Evolutionary conservation across 2,797 vertebrate genomes (phyloP).

Genomic region (Cuculus canorus): DNA sequence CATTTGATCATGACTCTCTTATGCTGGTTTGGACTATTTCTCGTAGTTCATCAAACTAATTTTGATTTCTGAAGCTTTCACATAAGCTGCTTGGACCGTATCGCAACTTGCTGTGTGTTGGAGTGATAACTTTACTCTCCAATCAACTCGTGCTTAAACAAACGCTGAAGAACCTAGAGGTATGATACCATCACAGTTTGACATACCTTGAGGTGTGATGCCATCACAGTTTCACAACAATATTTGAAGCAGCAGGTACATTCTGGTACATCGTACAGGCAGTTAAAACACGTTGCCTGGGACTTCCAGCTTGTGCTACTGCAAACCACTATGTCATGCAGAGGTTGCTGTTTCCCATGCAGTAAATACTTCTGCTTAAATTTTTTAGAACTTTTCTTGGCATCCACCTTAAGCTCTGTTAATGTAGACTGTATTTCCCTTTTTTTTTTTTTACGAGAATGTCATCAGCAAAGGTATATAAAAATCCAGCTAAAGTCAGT

Average conservation of each 20-base stretch:
- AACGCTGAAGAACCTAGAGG: not conserved
- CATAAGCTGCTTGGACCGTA: not conserved
- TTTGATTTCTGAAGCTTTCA: not conserved
- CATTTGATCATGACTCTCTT: not conserved
- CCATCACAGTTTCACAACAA: not conserved
- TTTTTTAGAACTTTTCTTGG: constrained; percentile 20
- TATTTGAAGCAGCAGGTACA: not conserved
- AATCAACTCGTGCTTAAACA: not conserved
- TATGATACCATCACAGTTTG: not conserved
- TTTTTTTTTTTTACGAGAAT: not conserved
- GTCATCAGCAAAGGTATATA: constrained; percentile 31
- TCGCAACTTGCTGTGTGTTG: not conserved
- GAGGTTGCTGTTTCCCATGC: not conserved
- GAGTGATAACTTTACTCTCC: not conserved
- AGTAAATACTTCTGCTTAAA: not conserved
- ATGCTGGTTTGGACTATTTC: not conserved
- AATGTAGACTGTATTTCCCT: not conserved
- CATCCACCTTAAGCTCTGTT: not conserved
- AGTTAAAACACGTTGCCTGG: not conserved
- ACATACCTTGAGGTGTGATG: too few relatives aligned
- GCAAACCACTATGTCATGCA: fast-evolving
- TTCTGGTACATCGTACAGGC: not conserved
- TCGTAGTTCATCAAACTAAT: not conserved
- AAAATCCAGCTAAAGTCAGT: constrained; percentile 45
- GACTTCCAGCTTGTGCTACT: not conserved